phyloP scores from a whole-genome alignment of 2,113 vertebrate genomes.

The Indicator maculatus region DNA sequence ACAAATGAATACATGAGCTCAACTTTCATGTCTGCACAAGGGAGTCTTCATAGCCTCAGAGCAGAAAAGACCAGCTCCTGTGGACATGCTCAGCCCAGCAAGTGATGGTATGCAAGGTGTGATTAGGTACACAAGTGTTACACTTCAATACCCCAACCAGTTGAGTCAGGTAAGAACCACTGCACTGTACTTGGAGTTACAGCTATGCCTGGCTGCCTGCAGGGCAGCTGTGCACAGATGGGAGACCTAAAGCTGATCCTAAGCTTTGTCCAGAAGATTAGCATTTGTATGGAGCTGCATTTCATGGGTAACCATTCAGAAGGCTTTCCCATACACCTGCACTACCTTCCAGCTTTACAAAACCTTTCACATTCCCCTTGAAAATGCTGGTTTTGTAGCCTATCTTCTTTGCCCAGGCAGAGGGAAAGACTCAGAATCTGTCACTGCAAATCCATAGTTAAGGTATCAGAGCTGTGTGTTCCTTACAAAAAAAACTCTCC shows the following conservation, averaged over 20 bases:
- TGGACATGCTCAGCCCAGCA: background rate
- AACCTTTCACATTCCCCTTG: background rate
- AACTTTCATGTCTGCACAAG: background rate
- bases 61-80: background rate
- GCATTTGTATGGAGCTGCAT: background rate
- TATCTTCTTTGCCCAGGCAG: background rate
- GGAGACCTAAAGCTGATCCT: background rate
- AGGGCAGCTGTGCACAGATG: fast-evolving
- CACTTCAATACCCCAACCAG: background rate
- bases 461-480: background rate
- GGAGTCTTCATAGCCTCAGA: background rate
- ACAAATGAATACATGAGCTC: constrained; percentile 5
- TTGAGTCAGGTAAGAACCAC: background rate
- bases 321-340: background rate
- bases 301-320: background rate
- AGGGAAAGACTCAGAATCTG: background rate
- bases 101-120: background rate
- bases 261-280: background rate
- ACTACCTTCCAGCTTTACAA: background rate
- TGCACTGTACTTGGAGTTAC: background rate
- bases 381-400: background rate
- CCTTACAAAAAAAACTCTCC: background rate
- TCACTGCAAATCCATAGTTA: background rate
- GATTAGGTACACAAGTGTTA: background rate
- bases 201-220: background rate